These are phyloP conservation scores for Alca torda DNA, from an alignment of 2,797 vertebrate species.

Conservation along the genomic window DNA sequence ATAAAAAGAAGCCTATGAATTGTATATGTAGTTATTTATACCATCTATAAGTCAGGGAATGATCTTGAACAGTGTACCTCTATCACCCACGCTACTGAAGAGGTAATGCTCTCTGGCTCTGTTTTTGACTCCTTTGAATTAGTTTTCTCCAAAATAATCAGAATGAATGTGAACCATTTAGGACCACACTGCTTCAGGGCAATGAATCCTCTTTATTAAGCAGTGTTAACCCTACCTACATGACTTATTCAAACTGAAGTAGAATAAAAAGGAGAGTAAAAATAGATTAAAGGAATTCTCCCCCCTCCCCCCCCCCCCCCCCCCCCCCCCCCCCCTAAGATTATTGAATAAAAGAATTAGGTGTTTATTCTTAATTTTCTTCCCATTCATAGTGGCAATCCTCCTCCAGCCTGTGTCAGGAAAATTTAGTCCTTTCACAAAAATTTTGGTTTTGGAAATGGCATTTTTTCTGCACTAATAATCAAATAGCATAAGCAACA, in stretches of 20 bases:
- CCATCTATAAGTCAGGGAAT: background rate
- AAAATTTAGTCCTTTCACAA: background rate
- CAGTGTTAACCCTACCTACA: background rate
- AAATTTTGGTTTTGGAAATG: background rate
- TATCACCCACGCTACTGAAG: background rate
- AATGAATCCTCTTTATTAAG: background rate
- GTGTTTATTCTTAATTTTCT: background rate
- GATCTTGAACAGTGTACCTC: background rate
- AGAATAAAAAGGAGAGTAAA: background rate
- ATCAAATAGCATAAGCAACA: background rate
- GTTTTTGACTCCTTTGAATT: background rate
- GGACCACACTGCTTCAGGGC: background rate
- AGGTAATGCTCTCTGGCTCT: background rate
- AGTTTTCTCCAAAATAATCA: background rate
- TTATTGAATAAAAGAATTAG: background rate
- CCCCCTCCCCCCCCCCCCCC: accelerated
- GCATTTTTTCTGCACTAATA: background rate
- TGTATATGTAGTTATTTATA: background rate
- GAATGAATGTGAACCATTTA: background rate
- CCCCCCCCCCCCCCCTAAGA: accelerated
- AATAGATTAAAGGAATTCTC: background rate
- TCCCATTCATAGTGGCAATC: background rate
- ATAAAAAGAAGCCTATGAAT: background rate
- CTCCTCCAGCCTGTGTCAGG: background rate
- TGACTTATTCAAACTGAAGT: background rate